These are phyloP conservation scores for Phaonia tiefii DNA, from an alignment of 2,888 invertebrate genomes.

Conservation along the genomic window DNA sequence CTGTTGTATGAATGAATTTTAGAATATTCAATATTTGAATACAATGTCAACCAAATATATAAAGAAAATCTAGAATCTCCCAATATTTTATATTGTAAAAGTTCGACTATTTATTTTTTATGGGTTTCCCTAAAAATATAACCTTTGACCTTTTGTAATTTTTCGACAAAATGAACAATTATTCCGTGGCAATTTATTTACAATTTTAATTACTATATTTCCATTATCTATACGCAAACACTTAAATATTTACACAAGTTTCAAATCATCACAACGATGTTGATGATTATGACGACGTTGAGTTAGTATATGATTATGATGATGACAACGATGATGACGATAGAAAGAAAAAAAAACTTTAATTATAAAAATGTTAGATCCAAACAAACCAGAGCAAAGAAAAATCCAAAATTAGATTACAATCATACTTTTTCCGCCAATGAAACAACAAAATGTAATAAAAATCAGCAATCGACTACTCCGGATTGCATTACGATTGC, in stretches of 20 bases:
- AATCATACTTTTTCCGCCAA: constrained; percentile 44
- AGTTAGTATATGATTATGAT: too few relatives aligned
- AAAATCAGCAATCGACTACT: neutral
- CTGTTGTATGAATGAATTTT: too few relatives aligned
- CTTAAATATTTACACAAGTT: constrained; percentile 10
- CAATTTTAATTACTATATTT: too few relatives aligned
- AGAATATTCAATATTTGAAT: too few relatives aligned
- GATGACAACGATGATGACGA: constrained; percentile 1
- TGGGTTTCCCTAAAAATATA: too few relatives aligned
- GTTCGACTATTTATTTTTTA: too few relatives aligned
- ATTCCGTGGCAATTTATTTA: neutral
- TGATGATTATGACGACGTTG: neutral
- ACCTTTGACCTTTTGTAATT: too few relatives aligned
- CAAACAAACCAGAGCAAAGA: constrained; percentile 3
- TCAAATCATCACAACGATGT: neutral
- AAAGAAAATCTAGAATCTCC: too few relatives aligned
- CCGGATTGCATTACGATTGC: neutral
- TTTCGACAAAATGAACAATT: neutral
- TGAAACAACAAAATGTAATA: neutral
- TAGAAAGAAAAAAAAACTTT: constrained; percentile 9
- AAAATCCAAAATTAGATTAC: constrained; percentile 44
- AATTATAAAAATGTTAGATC: constrained; percentile 29
- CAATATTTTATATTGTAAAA: too few relatives aligned
- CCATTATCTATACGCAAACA: too few relatives aligned
- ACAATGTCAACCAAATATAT: too few relatives aligned